Evolutionary conservation across 1,140 invertebrate species (phyloP).

Genomic region (Sycophila sp.): DNA sequence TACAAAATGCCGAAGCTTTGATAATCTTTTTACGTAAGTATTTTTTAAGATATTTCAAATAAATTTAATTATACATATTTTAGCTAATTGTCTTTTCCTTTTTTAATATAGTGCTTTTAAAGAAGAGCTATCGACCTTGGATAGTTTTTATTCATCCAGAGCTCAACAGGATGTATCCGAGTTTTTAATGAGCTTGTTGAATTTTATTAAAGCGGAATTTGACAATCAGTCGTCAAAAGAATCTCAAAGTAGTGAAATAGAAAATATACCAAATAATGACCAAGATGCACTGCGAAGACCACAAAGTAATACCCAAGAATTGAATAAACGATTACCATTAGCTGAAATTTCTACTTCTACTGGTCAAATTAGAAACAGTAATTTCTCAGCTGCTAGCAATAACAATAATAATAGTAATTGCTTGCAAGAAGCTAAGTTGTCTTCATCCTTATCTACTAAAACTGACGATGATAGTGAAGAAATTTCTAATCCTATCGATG

Average conservation of each 20-base stretch:
- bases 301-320: constrained; percentile 30
- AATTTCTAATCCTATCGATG: constrained; percentile 51
- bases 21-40: constrained; percentile 50
- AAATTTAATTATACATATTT: no score
- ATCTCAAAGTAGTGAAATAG: constrained; percentile 40
- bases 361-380: constrained; percentile 32
- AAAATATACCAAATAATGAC: constrained; percentile 49
- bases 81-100: neutral
- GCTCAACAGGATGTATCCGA: constrained; percentile 59
- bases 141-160: constrained; percentile 53
- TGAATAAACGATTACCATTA: constrained; percentile 43
- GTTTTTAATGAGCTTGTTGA: constrained; percentile 58
- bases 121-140: constrained; percentile 48
- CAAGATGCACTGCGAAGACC: constrained; percentile 36
- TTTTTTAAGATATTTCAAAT: neutral
- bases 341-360: constrained; percentile 41
- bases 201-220: constrained; percentile 53
- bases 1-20: constrained; percentile 42
- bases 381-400: neutral
- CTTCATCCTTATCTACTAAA: no score
- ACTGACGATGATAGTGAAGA: neutral
- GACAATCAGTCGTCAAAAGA: constrained; percentile 42
- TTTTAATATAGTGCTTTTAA: constrained; percentile 50
- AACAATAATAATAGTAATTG: no score
- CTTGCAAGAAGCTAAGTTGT: no score